Base-by-base conservation (phyloP, 2,113 vertebrate species). In the Pedetes capensis region DNA sequence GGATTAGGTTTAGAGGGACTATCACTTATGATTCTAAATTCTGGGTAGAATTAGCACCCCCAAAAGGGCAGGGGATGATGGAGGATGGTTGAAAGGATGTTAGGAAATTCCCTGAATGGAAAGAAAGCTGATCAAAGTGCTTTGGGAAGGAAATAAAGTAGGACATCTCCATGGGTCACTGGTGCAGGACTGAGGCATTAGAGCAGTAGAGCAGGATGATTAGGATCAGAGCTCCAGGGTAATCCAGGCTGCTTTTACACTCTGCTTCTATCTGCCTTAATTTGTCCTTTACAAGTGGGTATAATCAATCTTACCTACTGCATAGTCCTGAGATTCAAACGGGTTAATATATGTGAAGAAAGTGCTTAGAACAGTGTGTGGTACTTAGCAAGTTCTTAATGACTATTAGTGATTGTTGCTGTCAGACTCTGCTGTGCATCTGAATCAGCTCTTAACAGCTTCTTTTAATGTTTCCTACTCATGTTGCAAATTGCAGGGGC, bases 21-120 rank as follows among this genome's bases (percentile, higher is more conserved):
- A 59, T 71, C 72, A 20, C 59, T 93, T 90, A 80, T 76, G 47
- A 80, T 80, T 95, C 89, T 53, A 6, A n/a, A 47, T 80, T 82
- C 20, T 61, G n/a, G 16, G 49, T 79, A 83, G 72, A 89, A 57
- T 71, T 61, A 66, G 29, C 6, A 14, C n/a, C 59, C 44, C 0
- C 7, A 8, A 29, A 12, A 44, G 42, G 57, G 10, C 4, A 27
- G 6, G 32, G 34, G 11, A 11, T 7, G 7, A 32, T 39, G 12
- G 59, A 47, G 4, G 4, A 2, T 74, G n/a, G 5, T 78, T 78
- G 17, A n/a, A 93, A 80, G 78, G 57, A 37, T 74, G 72, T 49
- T 47, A 78, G 32, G 23, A 69, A 59, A 69, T 75, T 76, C 32
- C 39, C 47, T 92, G 75, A 47, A 57, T 72, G 29, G 75, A 44